Evolutionary conservation across 1,140 invertebrate genomes (phyloP), one percentile per base, ranked within the genome.

Genomic region (Camponotus floridanus): DNA sequence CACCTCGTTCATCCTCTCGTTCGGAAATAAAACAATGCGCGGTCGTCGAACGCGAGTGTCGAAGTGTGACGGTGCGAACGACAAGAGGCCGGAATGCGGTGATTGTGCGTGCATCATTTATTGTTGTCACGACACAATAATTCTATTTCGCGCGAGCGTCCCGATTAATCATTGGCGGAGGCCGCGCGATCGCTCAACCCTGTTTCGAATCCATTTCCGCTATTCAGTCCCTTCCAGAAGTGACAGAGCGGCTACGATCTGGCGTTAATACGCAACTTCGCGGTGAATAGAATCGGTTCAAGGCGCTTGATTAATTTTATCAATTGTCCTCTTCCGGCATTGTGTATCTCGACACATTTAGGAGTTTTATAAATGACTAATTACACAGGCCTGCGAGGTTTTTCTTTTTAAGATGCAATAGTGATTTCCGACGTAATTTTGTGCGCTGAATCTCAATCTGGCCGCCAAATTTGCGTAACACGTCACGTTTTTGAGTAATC

Each of bases 51-150:
- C 79, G 26, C 26, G 67, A 74, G 68, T 74, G 79, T 33, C 68
- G 68, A 81, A 81, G 79, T 71, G 79, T 6, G 36, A 42, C 39
- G 55, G 39, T 36, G 65, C n/a, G 51, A 36, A 9, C 18, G 57
- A 81, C 67, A 61, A 73, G 67, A 73, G 79, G 55, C 67, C 48
- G 21, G 13, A 45, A 26, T 42, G 55, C 79, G 6, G 68, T 74
- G 79, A 87, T 87, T 87, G 83, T 78, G 86, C 74, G 83, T 86
- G 73, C 65, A 73, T 85, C 83, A 87, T 87, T 87, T 85, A 87
- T 87, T 87, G 86, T 78, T 86, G 73, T 87, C 83, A n/a, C 48
- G 61, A 51, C 74, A 87, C 83, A 87, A 87, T 87, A 87, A 86
- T 87, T 85, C 73, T 78, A 87, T 87, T 86, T 45, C 55, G 33